These are phyloP conservation scores for Conger conger DNA, from an alignment of 2,113 vertebrate species.

Conservation along the genomic window DNA sequence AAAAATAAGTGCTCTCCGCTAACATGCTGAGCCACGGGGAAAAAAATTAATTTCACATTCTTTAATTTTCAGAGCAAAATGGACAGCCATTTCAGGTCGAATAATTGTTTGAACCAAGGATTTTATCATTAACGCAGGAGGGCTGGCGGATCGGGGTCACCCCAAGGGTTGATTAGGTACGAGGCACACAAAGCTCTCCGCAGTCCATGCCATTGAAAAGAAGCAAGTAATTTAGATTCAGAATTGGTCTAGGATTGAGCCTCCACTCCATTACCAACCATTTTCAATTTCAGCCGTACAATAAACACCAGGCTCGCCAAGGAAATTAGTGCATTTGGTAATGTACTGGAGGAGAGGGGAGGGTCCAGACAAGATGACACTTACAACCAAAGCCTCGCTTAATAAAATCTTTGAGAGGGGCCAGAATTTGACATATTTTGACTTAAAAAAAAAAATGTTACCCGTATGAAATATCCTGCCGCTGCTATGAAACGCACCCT, in stretches of 20 bases:
- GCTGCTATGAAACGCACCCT: slow-evolving; percentile 48
- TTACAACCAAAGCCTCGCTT: slow-evolving; percentile 86
- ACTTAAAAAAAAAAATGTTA: slow-evolving; percentile 84
- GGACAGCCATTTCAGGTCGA: slow-evolving; percentile 97
- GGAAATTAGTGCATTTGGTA: slow-evolving; percentile 99
- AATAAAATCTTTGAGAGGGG: slow-evolving; percentile 91
- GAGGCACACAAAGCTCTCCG: slow-evolving; percentile 97
- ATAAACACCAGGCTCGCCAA: slow-evolving; percentile 99
- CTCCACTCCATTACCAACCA: slow-evolving; percentile 99
- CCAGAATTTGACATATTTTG: slow-evolving; percentile 87
- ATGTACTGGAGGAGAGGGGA: slow-evolving; percentile 98
- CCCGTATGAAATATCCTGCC: slow-evolving; percentile 73
- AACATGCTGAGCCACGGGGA: slow-evolving; percentile 76
- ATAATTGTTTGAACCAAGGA: slow-evolving; percentile 99
- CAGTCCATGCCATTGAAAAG: slow-evolving; percentile 99
- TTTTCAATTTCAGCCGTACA: slow-evolving; percentile 99
- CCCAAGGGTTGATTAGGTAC: slow-evolving; percentile 99
- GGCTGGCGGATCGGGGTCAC: slow-evolving; percentile 98
- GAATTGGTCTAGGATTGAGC: slow-evolving; percentile 98
- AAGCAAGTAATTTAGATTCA: slow-evolving; percentile 99
- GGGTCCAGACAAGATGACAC: slow-evolving; percentile 94
- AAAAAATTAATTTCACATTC: slow-evolving; percentile 89
- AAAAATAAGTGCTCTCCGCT: slow-evolving; percentile 88
- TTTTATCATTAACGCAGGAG: slow-evolving; percentile 99
- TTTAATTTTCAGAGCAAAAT: slow-evolving; percentile 97